Base-by-base conservation (phyloP, 2,113 vertebrate species). In the Picathartes gymnocephalus region DNA sequence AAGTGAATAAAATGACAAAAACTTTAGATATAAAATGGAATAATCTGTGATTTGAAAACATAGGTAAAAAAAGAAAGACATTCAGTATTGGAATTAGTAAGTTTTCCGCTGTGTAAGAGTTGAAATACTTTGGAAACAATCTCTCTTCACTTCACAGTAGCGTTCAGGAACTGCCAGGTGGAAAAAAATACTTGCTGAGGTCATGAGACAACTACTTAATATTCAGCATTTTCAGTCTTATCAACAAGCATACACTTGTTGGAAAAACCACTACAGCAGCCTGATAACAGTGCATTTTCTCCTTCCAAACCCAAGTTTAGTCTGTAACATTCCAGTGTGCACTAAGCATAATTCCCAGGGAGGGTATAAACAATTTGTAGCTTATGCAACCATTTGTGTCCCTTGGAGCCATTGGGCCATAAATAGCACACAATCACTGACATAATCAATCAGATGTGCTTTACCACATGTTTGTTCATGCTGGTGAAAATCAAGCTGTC, bases 111-210 rank as follows among this genome's bases (percentile, higher is more conserved):
- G 15, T 58, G 25, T 23, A 23, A 30, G 10, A 58, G 40, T 37
- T 58, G 30, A 74, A 74, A 45, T 35, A 13, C 10, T 45, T 57
- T 58, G 25, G 15, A 74, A 45, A 17, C 7, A 27, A 10, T 30
- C 14, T 21, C n/a, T n/a, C 30, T 73, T 73, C 31, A 28, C 7
- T 58, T 30, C 23, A 47, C 19, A 18, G 42, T 30, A 30, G 20
- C 2, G 0, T 30, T 35, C 42, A 30, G 19, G 19, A 47, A 13
- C 3, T 6, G 3, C 39, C 13, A 13, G 16, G 22, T 33, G 42
- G 10, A 12, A 39, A 68, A 66, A 57, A 56, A 31, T 10, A 25
- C 10, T 27, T 27, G 10, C 22, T 81, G 16, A 16, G 4, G 13
- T 39, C 50, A 20, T 56, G 25, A 53, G 33, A 18, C 15, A 35